A percentile compares a stretch with the other conserved stretches of the same genome.
Conservation (phyloP, 64 coral and sea anemone genomes). For the Stylophora pistillata region DNA sequence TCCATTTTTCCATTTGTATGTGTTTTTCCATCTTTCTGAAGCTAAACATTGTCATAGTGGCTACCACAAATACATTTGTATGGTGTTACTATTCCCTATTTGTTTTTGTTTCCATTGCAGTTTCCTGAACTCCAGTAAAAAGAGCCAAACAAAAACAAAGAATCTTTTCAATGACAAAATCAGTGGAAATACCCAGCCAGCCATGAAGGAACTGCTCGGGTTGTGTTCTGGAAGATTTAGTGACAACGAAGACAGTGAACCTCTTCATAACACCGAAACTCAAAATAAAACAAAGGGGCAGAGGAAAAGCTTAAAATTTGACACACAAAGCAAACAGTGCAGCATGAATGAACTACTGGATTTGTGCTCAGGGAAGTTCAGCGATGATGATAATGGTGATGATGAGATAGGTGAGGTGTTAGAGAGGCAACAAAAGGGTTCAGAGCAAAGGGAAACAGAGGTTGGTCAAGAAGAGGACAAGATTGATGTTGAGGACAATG, state of each 20-base stretch:
- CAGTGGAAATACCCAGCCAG: neutral
- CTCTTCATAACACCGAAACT: neutral
- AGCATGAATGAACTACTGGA: constrained; percentile 68
- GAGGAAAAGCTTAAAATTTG: neutral
- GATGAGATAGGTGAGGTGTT: neutral
- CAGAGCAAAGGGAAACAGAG: neutral
- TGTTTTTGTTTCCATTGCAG: neutral
- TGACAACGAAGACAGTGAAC: constrained; percentile 12
- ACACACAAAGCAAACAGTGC: neutral
- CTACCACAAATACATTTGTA: neutral
- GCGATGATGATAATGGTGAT: constrained; percentile 12
- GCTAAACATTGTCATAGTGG: neutral
- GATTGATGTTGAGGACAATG: neutral
- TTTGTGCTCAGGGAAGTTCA: constrained; percentile 72
- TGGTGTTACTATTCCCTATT: neutral
- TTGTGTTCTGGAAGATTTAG: constrained; percentile 88
- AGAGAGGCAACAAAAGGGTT: neutral
- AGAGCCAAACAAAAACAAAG: constrained; percentile 67
- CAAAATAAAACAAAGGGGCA: neutral
- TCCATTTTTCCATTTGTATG: too few species aligned
- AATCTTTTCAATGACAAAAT: constrained; percentile 22
- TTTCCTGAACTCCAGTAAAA: constrained; percentile 41
- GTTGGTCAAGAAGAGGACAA: neutral
- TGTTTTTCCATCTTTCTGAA: too few species aligned
- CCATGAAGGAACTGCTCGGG: constrained; percentile 89